Evolutionary conservation across 2,797 vertebrate genomes (phyloP), one percentile per base, ranked within the genome.

Genomic region (Gymnothorax reevesii): DNA sequence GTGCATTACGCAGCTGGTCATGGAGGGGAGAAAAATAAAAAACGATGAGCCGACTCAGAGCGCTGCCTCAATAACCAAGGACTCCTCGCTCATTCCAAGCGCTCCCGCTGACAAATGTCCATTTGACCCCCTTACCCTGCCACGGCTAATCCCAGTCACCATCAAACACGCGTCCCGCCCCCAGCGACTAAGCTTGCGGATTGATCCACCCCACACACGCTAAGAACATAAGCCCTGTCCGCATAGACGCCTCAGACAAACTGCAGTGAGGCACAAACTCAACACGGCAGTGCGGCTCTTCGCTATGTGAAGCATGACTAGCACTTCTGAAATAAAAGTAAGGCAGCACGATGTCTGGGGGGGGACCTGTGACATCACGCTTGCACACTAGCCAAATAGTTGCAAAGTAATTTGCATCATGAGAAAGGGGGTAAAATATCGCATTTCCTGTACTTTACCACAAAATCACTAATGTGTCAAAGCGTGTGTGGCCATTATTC

Each of bases 81-180:
- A 20, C 25, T 64, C 69, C 85, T 84, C 69, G 27, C 13, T 62
- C 66, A 88, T 84, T 86, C 88, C 83, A 84, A 91, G 89, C 85
- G 85, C 42, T 42, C 84, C 87, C 91, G 90, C 90, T 90, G 91
- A 87, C 83, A 84, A 88, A 87, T 64, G 15, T 82, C n/a, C 80
- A 84, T 88, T 80, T 90, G 89, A 89, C 84, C 84, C 15, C 82
- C 86, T 83, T 71, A 17, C 71, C 71, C 85, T 82, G 82, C 25
- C 88, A 85, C 88, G 66, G 84, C 27, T 69, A 42, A 88, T 90
- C 85, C 66, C 62, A 57, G 49, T 86, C 66, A 90, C 42, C 87
- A 64, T 86, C 86, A 84, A 84, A 83, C 57, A 89, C 84, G 88
- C 83, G 82, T 42, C 75, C 55, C 60, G 82, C 77, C 55, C 82